Conservation (phyloP, 2,888 invertebrate species). For the Doris montereyensis region DNA sequence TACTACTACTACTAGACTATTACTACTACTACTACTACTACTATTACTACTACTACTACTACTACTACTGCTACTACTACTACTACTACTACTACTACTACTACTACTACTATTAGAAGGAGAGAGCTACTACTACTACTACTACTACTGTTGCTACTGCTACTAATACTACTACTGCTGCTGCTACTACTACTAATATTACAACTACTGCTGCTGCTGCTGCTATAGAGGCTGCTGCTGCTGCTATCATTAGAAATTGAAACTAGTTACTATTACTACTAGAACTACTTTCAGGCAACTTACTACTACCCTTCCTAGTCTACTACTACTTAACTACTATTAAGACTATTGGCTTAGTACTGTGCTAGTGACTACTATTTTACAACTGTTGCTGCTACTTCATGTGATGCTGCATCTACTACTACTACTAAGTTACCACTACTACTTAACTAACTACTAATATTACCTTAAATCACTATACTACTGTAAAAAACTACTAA, state of each 20-base stretch:
- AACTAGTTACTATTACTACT: constrained; percentile 12
- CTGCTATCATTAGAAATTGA: constrained; percentile 9
- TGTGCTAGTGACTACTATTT: background rate
- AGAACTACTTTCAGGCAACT: background rate
- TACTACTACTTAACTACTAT: background rate
- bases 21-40: constrained; percentile 15
- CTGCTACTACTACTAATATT: background rate
- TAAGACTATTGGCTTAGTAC: background rate
- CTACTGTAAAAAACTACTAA: background rate
- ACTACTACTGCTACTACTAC: constrained; percentile 20
- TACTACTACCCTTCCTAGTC: constrained; percentile 3
- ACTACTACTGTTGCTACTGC: constrained; percentile 6
- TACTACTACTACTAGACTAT: too few species aligned
- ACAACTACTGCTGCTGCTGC: constrained; percentile 3
- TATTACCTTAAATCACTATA: background rate
- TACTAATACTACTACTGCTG: constrained; percentile 7
- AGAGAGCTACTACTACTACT: constrained; percentile 9
- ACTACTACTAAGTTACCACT: background rate
- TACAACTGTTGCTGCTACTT: background rate
- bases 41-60: constrained; percentile 17
- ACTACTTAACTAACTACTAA: background rate
- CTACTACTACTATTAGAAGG: constrained; percentile 3
- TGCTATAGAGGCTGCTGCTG: background rate
- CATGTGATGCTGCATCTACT: background rate
- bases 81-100: constrained; percentile 20